Evolutionary conservation across 2,888 invertebrate genomes (phyloP).

Genomic region (Maniola hyperantus): DNA sequence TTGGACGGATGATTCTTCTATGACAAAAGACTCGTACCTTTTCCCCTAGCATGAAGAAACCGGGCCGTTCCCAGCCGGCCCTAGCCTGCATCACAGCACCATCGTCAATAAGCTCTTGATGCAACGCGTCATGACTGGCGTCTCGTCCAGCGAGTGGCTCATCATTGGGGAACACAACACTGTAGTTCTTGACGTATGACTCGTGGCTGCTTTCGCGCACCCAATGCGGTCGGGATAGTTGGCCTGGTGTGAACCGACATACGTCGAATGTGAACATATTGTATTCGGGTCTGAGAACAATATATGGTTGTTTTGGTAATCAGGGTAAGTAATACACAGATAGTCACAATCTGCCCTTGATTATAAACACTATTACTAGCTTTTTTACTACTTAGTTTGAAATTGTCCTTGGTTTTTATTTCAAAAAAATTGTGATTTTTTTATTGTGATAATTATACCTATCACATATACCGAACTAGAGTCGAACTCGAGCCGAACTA

Average conservation of each 20-base stretch:
- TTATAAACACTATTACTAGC: too few relatives aligned
- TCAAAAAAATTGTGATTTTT: too few relatives aligned
- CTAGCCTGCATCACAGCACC: constrained; percentile 95
- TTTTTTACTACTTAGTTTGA: too few relatives aligned
- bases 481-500: too few relatives aligned
- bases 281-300: constrained; percentile 84
- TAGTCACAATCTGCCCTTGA: too few relatives aligned
- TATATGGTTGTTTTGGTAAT: not conserved
- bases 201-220: constrained; percentile 92
- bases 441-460: too few relatives aligned
- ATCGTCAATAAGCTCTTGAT: constrained; percentile 85
- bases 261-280: constrained; percentile 95
- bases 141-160: constrained; percentile 91
- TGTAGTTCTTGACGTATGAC: constrained; percentile 91
- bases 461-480: too few relatives aligned
- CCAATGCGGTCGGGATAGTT: constrained; percentile 89
- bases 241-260: constrained; percentile 89
- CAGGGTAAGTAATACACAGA: too few relatives aligned
- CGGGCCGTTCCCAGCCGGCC: constrained; percentile 94
- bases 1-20: too few relatives aligned
- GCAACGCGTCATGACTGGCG: constrained; percentile 71
- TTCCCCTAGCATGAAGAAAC: constrained; percentile 86
- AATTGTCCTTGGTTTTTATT: too few relatives aligned
- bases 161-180: constrained; percentile 89
- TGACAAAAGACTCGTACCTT: constrained; percentile 88